Percentiles rank a stretch among this genome's conserved stretches.
Evolutionary conservation across 2,888 invertebrate genomes (phyloP).

Genomic region (Chorisops tibialis): DNA sequence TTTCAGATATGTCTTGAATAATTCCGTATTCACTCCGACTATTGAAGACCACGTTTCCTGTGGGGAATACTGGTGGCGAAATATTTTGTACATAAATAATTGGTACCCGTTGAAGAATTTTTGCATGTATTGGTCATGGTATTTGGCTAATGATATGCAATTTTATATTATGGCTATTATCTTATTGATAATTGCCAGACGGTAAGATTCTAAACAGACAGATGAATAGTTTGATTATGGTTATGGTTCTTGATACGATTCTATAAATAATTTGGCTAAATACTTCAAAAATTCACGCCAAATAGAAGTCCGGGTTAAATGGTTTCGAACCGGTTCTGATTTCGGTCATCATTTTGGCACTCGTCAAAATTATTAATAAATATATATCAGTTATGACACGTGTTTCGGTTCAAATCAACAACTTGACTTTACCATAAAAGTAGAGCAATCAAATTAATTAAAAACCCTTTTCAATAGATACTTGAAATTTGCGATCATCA

Average conservation of each 20-base stretch:
- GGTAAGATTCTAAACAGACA: conserved; percentile 55
- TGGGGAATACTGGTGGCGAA: conserved; percentile 77
- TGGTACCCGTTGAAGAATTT: conserved; percentile 71
- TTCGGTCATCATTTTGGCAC: no score
- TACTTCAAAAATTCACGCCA: no score
- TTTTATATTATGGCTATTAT: conserved; percentile 69
- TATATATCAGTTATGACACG: no score
- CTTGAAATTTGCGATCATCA: conserved; percentile 60
- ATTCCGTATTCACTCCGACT: conserved; percentile 70
- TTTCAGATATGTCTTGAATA: conserved; percentile 63
- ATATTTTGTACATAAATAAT: conserved; percentile 78
- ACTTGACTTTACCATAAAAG: no score
- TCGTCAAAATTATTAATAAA: no score
- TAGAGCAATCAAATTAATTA: no score
- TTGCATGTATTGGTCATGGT: conserved; percentile 83
- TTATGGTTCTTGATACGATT: no score
- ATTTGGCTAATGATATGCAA: conserved; percentile 77
- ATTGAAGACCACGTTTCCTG: conserved; percentile 71
- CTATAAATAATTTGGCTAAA: no score
- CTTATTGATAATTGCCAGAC: conserved; percentile 63
- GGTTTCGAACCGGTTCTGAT: no score
- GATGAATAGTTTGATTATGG: no score
- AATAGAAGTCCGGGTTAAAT: no score
- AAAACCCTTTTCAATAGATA: conserved; percentile 52
- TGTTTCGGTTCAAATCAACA: no score